Evolutionary conservation across 2,888 invertebrate species (phyloP), one percentile per base, ranked within the genome.

Genomic region (Brachyopa scutellaris): DNA sequence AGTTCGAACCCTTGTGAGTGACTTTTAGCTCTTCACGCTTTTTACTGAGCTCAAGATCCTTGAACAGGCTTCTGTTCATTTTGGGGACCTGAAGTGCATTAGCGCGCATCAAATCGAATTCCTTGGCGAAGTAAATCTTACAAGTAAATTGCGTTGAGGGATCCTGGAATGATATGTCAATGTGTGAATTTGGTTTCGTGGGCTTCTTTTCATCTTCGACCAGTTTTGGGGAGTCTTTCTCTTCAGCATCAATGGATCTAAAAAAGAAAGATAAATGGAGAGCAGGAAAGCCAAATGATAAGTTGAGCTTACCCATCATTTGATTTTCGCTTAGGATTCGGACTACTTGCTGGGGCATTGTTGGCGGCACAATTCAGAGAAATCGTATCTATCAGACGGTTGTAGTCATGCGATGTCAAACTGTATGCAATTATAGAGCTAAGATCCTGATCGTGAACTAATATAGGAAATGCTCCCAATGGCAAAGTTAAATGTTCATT

Each of bases 371-470:
- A 33, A 13, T 40, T 51, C 8, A 29, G 26, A 61, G 67, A 67
- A 2, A 87, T 83, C 40, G 92, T 93, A 11, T 92, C 92, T n/a
- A 94, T 87, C 0, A 92, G 89, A 55, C 92, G 92, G 85, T 93
- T 94, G 87, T 96, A 96, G 61, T 95, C 95, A 9, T 90, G 89
- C 0, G 95, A 95, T 73, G 94, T 94, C 17, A 97, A 90, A 0
- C 96, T 94, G 87, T 96, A 96, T 0, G 97, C 96, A 76, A 97
- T 95, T 59, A 97, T 94, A 0, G 96, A 97, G 84, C 96, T 95
- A 0, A 95, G 94, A 88, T 97, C 96, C 38, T 92, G 93, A 88
- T 97, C 96, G 85, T 94, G 94, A 0, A 97, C 95, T 1, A 95
- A 92, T n/a, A 95, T 91, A 0, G 94, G 94, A n/a, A 94, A 89